Conservation (phyloP, 2,797 vertebrate species). For the Salarias fasciatus region DNA sequence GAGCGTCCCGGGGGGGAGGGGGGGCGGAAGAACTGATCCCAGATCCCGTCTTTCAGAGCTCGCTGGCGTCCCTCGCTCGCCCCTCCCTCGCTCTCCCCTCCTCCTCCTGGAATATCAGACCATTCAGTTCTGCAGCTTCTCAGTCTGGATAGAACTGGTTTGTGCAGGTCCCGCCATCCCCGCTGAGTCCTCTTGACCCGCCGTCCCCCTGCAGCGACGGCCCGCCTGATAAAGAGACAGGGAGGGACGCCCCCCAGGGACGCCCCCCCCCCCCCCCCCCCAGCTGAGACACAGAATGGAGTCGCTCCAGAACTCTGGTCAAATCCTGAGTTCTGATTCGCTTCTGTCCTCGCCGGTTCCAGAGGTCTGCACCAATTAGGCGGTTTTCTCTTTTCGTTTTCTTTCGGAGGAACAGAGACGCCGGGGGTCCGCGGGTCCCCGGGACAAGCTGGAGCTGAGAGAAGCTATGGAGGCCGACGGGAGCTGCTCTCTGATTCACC, state of each 20-base stretch:
- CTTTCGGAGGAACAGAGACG: slow-evolving; percentile 4
- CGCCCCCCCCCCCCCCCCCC: background rate
- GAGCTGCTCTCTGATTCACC: background rate
- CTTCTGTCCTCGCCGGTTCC: slow-evolving; percentile 11
- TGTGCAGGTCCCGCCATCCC: slow-evolving; percentile 57
- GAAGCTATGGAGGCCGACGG: too few species aligned
- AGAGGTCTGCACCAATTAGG: slow-evolving; percentile 8
- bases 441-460: background rate
- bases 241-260: too few species aligned
- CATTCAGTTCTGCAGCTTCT: slow-evolving; percentile 55
- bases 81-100: slow-evolving; percentile 21
- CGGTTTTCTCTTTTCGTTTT: slow-evolving; percentile 18
- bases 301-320: slow-evolving; percentile 21
- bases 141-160: slow-evolving; percentile 64
- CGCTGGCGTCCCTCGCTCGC: slow-evolving; percentile 34
- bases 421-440: background rate
- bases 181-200: slow-evolving; percentile 67
- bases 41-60: slow-evolving; percentile 66
- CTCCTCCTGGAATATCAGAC: slow-evolving; percentile 74
- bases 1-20: slow-evolving; percentile 55
- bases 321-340: slow-evolving; percentile 46
- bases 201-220: slow-evolving; percentile 40
- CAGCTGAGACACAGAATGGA: slow-evolving; percentile 27
- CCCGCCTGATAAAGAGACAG: slow-evolving; percentile 52
- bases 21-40: slow-evolving; percentile 68